These are phyloP conservation scores for Scaptomyza graminum DNA, from an alignment of 1,140 invertebrate species.

Conservation along the genomic window DNA sequence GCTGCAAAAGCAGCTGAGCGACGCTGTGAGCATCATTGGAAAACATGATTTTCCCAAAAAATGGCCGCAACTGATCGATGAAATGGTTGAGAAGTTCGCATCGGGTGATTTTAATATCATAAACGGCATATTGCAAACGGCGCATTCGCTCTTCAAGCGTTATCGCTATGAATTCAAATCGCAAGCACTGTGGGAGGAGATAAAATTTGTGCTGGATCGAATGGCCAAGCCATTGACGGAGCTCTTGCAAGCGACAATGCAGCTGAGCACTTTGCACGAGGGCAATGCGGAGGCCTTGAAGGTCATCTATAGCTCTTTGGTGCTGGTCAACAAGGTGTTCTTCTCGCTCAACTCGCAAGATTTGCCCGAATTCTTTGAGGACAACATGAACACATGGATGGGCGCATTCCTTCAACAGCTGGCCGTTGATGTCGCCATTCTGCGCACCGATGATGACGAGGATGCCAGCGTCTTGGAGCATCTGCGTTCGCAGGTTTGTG, in stretches of 20 bases:
- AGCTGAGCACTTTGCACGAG: slow-evolving; percentile 90
- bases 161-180: slow-evolving; percentile 98
- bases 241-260: slow-evolving; percentile 94
- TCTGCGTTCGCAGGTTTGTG: slow-evolving; percentile 97
- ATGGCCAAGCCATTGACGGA: slow-evolving; percentile 97
- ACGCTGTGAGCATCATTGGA: slow-evolving; percentile 97
- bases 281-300: slow-evolving; percentile 92
- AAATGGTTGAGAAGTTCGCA: slow-evolving; percentile 96
- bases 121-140: slow-evolving; percentile 96
- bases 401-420: slow-evolving; percentile 93
- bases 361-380: slow-evolving; percentile 99
- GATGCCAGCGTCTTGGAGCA: slow-evolving; percentile 96
- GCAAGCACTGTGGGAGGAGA: slow-evolving; percentile 96
- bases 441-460: slow-evolving; percentile 91
- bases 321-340: slow-evolving; percentile 97
- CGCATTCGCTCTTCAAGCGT: slow-evolving; percentile 97
- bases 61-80: slow-evolving; percentile 94
- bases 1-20: slow-evolving; percentile 97
- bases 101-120: slow-evolving; percentile 97
- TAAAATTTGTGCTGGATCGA: slow-evolving; percentile 97
- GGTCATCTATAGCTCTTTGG: slow-evolving; percentile 95
- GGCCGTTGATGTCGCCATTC: slow-evolving; percentile 89
- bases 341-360: slow-evolving; percentile 98
- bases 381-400: slow-evolving; percentile 98
- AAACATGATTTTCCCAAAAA: slow-evolving; percentile 96